Base-by-base conservation (phyloP, 2,113 vertebrate genomes). In the Gallinago jamesoni region DNA sequence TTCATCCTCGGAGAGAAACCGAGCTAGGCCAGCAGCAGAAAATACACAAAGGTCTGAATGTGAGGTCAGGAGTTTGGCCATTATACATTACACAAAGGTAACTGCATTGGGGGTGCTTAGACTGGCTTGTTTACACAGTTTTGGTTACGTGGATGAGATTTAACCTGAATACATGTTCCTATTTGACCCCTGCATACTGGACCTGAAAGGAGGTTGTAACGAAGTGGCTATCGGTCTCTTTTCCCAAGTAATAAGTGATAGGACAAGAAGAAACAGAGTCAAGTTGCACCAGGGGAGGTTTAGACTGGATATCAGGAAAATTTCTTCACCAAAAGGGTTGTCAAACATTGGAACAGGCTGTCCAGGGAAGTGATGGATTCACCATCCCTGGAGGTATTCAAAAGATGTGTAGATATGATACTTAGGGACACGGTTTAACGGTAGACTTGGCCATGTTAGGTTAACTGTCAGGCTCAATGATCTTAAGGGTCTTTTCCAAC, bases 211-310 rank as follows among this genome's bases (percentile, higher is more conserved):
- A 83, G 1, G 8, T 7, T 87, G 37, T 72, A 75, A 13, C 0
- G 0, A 60, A 22, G 28, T 30, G 30, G 6, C 30, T 14, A 16
- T 30, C 1, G 0, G n/a, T 12, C 39, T 83, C 15, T 47, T 55
- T 14, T 69, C 24, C 28, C 55, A 57, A 60, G 20, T 47, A 41
- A 48, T 7, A 14, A 30, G 30, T 23, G 25, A 70, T 7, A 50
- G 66, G 25, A 77, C 1, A 1, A 64, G 35, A 56, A 12, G 19
- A 76, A 76, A 84, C 2, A 1, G 11, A 14, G 24, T 35, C 30
- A 41, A 25, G 41, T 48, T 63, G 24, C 1, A 0, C 30, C 16
- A 47, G 33, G 4, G 31, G 28, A 68, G 33, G 41, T 48, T 77
- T 63, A 35, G 11, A 31, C 10, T 48, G n/a, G 25, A 13, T 64